Base-by-base conservation (phyloP, 2,113 vertebrate species). In the Rhynchomys soricoides region DNA sequence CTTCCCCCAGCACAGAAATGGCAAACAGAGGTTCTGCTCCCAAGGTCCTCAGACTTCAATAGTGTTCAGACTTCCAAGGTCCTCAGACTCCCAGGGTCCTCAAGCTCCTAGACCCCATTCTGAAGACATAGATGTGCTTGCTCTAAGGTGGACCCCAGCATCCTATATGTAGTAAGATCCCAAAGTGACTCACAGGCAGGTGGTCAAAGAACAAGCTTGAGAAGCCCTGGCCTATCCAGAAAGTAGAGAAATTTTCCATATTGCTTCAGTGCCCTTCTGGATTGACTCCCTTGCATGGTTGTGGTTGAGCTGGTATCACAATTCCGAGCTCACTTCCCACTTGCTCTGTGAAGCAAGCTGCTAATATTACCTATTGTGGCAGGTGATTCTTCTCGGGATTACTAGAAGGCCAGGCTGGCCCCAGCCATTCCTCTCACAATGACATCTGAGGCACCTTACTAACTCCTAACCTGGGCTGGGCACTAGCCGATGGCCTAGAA, bases 331-430 rank as follows among this genome's bases (percentile, higher is more conserved):
- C 43, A 78, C 43, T 86, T 55, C 45, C 34, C 26, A 17, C 62
- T 71, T 66, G 37, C 71, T 66, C 45, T 1, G 16, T 79, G 90
- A 93, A 83, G 57, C 74, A 40, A 94, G 55, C 82, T 86, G 29
- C 94, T 97, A 86, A 64, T 57, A 29, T 97, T 94, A 96, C 94
- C 93, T 96, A 8, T 31, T 78, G 75, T 40, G 77, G 85, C 90
- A 95, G 95, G 95, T 95, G 89, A 74, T 79, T 96, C 93, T 95
- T 92, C 95, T 96, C 74, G 68, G 91, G 94, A 95, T 91, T 85
- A 88, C 92, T 93, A 40, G 95, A 97, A 95, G 96, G 78, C 62
- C 86, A 86, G 68, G 15, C 73, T 52, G 59, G 92, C 92, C 86
- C 62, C 70, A 19, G 77, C 45, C 5, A 3, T 83, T 95, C 50